phyloP scores from a whole-genome alignment of 2,888 invertebrate species.

The Diarsia mendica region DNA sequence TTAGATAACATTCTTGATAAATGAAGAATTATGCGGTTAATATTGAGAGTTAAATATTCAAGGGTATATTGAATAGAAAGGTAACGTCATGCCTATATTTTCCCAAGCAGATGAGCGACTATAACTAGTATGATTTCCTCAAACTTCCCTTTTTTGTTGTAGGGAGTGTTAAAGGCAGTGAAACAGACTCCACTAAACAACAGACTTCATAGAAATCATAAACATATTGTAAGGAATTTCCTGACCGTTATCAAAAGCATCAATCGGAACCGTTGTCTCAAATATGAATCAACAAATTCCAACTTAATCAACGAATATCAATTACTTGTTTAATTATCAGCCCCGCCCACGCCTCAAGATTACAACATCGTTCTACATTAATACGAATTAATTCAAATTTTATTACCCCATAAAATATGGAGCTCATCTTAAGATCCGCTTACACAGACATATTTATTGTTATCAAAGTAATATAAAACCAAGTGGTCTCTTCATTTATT shows the following conservation, averaged over 20 bases:
- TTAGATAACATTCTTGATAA: slow-evolving; percentile 12
- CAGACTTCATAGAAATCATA: too few relatives aligned
- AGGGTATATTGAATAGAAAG: background rate
- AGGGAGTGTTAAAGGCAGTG: too few relatives aligned
- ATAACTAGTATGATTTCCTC: background rate
- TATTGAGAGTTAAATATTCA: background rate
- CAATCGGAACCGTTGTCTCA: slow-evolving; percentile 40
- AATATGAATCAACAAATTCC: slow-evolving; percentile 54
- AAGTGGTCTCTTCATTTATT: slow-evolving; percentile 32
- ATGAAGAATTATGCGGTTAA: slow-evolving; percentile 5
- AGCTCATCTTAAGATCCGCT: slow-evolving; percentile 54
- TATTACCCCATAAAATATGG: slow-evolving; percentile 54
- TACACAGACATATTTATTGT: slow-evolving; percentile 61
- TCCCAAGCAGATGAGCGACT: background rate
- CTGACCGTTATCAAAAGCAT: slow-evolving; percentile 4
- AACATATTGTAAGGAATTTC: background rate
- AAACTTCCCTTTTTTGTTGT: background rate
- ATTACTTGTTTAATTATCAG: slow-evolving; percentile 61
- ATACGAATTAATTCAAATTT: slow-evolving; percentile 61
- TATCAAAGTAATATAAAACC: slow-evolving; percentile 43
- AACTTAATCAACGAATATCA: slow-evolving; percentile 49
- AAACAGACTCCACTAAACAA: too few relatives aligned
- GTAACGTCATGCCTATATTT: background rate
- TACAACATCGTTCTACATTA: slow-evolving; percentile 53
- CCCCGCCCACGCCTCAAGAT: slow-evolving; percentile 57